phyloP scores from a whole-genome alignment of 2,888 invertebrate genomes.

The Cantharis rufa region DNA sequence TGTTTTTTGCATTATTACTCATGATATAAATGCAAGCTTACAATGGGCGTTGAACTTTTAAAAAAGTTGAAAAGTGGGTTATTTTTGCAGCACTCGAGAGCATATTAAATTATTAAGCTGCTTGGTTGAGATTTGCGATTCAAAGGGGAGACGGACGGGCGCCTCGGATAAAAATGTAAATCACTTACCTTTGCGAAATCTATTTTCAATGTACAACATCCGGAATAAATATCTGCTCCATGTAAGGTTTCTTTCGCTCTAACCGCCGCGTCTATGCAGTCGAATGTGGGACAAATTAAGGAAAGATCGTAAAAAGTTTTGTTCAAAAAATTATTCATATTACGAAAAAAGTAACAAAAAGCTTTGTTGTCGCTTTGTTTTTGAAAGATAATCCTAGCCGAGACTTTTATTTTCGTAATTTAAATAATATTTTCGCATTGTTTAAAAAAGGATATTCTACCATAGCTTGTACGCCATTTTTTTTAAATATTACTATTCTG shows the following conservation, averaged over 20 bases:
- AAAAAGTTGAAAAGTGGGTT: neutral
- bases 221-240: constrained; percentile 99
- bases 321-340: neutral
- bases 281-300: constrained; percentile 70
- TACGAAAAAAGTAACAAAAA: neutral
- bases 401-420: neutral
- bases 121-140: neutral
- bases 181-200: constrained; percentile 95
- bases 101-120: neutral
- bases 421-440: neutral
- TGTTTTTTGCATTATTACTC: neutral
- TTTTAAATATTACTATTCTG: constrained; percentile 98
- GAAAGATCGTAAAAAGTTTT: neutral
- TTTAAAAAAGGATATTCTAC: constrained; percentile 91
- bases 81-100: neutral
- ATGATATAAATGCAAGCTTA: neutral
- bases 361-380: neutral
- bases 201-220: constrained; percentile 98
- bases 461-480: constrained; percentile 98
- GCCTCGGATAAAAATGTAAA: neutral
- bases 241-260: constrained; percentile 93
- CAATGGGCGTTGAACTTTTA: neutral
- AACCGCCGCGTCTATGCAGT: constrained; percentile 90
- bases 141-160: neutral
- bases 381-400: neutral